A percentile compares a stretch with the other conserved stretches of the same genome.
phyloP scores from a whole-genome alignment of 2,113 vertebrate genomes.

The Phrynocephalus versicolor region DNA sequence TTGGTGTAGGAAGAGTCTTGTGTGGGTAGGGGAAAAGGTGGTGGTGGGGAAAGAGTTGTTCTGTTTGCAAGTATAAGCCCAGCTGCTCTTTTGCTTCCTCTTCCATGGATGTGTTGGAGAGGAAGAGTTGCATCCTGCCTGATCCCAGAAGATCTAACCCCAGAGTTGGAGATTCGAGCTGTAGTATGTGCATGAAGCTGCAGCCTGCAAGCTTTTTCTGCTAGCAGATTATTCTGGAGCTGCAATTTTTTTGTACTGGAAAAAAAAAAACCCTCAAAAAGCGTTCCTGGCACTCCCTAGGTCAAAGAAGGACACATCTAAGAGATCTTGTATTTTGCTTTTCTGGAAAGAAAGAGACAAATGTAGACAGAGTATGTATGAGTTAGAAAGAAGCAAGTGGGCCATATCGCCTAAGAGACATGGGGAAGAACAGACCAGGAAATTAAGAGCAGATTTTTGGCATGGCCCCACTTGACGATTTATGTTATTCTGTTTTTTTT shows the following conservation, averaged over 20 bases:
- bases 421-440: constrained; percentile 3
- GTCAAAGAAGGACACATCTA: neutral
- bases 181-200: neutral
- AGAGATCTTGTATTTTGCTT: neutral
- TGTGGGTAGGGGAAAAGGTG: no score
- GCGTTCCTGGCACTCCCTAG: no score
- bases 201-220: neutral
- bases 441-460: constrained; percentile 22
- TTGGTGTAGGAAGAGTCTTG: neutral
- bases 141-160: neutral
- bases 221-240: neutral
- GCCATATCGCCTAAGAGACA: neutral
- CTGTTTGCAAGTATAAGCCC: neutral
- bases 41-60: neutral
- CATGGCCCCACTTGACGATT: neutral
- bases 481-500: constrained; percentile 24
- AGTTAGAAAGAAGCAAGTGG: neutral
- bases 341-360: neutral
- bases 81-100: no score
- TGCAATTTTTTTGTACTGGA: no score
- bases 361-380: neutral
- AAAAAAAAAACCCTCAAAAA: no score
- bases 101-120: neutral
- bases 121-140: neutral
- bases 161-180: neutral